These are phyloP conservation scores for Trachelus tabidus DNA, from an alignment of 2,888 invertebrate genomes.

Conservation along the genomic window DNA sequence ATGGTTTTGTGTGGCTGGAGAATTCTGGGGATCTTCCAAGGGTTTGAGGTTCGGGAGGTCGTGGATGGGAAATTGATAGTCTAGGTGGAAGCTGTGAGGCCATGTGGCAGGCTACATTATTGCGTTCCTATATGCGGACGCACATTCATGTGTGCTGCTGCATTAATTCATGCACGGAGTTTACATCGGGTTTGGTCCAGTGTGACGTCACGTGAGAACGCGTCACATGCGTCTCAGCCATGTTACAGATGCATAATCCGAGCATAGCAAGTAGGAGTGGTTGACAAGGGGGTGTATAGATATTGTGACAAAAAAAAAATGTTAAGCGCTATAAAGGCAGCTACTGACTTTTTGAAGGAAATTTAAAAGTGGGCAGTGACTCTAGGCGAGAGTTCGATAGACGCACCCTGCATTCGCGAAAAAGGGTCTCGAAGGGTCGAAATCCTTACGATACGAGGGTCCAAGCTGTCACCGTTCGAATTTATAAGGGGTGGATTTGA, in stretches of 20 bases:
- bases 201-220: slow-evolving; percentile 56
- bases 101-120: slow-evolving; percentile 54
- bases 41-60: background rate
- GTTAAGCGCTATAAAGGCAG: background rate
- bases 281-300: background rate
- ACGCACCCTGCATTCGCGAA: background rate
- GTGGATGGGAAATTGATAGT: background rate
- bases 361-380: background rate
- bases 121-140: slow-evolving; percentile 50
- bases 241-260: background rate
- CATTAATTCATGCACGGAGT: slow-evolving; percentile 59
- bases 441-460: background rate
- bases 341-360: background rate
- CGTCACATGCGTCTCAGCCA: slow-evolving; percentile 47
- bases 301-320: background rate
- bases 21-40: background rate
- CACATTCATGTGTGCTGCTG: slow-evolving; percentile 60
- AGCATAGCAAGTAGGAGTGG: background rate
- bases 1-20: background rate
- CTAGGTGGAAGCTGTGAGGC: slow-evolving; percentile 25
- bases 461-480: background rate
- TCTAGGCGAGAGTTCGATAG: background rate
- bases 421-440: background rate
- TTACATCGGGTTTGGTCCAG: slow-evolving; percentile 34
- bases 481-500: background rate